These are phyloP conservation scores for Guaruba guarouba DNA, from an alignment of 2,113 vertebrate genomes.

Conservation along the genomic window DNA sequence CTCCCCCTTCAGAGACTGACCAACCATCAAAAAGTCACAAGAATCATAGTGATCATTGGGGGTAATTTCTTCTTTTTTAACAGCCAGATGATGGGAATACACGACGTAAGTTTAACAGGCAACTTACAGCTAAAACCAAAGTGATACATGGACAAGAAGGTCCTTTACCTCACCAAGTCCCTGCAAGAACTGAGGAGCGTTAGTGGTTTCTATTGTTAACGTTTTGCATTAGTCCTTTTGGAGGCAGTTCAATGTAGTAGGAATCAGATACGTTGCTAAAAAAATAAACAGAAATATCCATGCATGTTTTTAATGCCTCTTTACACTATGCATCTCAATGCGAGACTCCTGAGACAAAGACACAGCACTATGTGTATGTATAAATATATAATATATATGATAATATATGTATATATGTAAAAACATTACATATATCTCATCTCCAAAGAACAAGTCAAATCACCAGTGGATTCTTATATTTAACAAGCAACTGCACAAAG, in stretches of 20 bases:
- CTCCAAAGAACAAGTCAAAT: background rate
- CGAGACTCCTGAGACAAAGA: background rate
- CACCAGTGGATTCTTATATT: background rate
- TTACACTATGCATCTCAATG: background rate
- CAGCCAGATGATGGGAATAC: background rate
- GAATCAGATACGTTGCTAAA: background rate
- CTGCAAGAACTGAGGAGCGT: background rate
- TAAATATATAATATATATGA: background rate
- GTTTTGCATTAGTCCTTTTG: background rate
- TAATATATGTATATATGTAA: background rate
- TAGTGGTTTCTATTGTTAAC: background rate
- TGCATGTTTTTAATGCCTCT: background rate
- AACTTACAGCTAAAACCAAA: background rate
- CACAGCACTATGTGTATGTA: background rate
- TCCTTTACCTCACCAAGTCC: background rate
- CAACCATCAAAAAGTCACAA: background rate
- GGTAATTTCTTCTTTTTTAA: background rate
- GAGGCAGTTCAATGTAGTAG: background rate
- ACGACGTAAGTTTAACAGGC: background rate
- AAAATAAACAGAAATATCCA: background rate
- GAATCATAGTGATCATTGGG: background rate
- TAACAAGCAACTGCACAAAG: background rate
- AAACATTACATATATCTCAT: background rate
- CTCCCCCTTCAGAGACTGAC: background rate
- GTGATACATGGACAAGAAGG: background rate